Base-by-base conservation (phyloP, 2,888 invertebrate species). In the Spodoptera littoralis region DNA sequence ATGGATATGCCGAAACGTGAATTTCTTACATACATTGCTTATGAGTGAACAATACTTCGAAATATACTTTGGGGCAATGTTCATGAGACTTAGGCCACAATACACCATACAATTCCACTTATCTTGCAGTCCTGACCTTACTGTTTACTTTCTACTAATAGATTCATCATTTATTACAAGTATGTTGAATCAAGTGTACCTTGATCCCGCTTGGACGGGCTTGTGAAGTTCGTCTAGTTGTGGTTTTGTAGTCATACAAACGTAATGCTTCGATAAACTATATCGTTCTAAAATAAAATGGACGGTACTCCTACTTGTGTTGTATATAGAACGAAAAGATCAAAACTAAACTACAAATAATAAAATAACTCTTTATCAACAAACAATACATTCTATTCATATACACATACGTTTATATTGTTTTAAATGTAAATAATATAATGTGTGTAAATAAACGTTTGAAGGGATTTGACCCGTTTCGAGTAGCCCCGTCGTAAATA, bases 1-100 rank as follows among this genome's bases (percentile, higher is more conserved):
- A 87, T 84, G 82, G 87, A 90, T 90, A 91, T 89, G 90, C 87
- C 80, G 81, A 86, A 84, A 85, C 65, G 74, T 84, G 76, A 83
- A 82, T 78, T 76, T 76, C 73, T 65, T 70, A 74, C 61, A 78
- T 56, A 66, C 69, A 84, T 82, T 82, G 81, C 83, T 82, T 77
- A 73, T 51, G 59, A 76, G 73, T 78, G 79, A 77, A 70, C 77
- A 71, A 79, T 68, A 69, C 55, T 59, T 75, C 71, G 70, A 67
- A 66, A 69, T 56, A 57, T 73, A 79, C 62, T 70, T 81, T 84
- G 86, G 85, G 86, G 85, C 86, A 85, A 74, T 80, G 70, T 66
- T 74, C 52, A 69, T 75, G 55, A 64, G 73, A 73, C 63, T 83
- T 88, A 88, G 88, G 88, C 87, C 84, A 66, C 65, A 65, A 42